Base-by-base conservation (phyloP, 2,797 vertebrate species). In the Saxicola maurus region DNA sequence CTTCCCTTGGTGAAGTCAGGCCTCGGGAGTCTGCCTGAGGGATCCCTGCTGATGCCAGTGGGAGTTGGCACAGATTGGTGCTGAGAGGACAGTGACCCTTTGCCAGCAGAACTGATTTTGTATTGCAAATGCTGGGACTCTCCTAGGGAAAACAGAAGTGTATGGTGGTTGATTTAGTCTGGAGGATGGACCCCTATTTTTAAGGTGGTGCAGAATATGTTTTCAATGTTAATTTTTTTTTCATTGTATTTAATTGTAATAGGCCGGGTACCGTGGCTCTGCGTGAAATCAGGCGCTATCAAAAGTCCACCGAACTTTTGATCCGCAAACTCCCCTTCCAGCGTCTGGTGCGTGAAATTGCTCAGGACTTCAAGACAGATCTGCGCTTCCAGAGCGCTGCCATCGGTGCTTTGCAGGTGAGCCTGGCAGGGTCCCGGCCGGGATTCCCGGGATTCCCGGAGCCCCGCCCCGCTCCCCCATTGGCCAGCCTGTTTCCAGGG, bases 361-460 rank as follows among this genome's bases (percentile, higher is more conserved):
- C 98, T 97, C 98, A 98, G 97, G 97, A 98, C 94, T 98, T 98
- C 96, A 98, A 98, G 94, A 98, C 98, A 96, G 98, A 98, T 78
- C 97, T 98, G 97, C 97, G 97, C 97, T 98, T 98, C 95, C 98
- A 98, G 94, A 98, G 98, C 60, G 97, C 98, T 92, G 98, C 98
- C 92, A 98, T 98, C 56, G 97, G 98, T 96, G 98, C 98, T 97
- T 97, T 98, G 96, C 98, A 98, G 97, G 98, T 98, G 95, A 97
- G 75, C 31, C 11, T 1, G 0, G 10, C 52, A 1, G 66, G 65
- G 23, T 13, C 11, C 2, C 56, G 2, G 38, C 33, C 46, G 13
- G 66, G 24, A 13, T 45, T 5, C 45, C 51, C 49, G 11, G 28
- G 49, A 51, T 30, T 12, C 49, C 53, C 1, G 20, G 25, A 12